These are phyloP conservation scores for Drosophila seclusa DNA, from an alignment of 2,888 invertebrate species.

Conservation along the genomic window DNA sequence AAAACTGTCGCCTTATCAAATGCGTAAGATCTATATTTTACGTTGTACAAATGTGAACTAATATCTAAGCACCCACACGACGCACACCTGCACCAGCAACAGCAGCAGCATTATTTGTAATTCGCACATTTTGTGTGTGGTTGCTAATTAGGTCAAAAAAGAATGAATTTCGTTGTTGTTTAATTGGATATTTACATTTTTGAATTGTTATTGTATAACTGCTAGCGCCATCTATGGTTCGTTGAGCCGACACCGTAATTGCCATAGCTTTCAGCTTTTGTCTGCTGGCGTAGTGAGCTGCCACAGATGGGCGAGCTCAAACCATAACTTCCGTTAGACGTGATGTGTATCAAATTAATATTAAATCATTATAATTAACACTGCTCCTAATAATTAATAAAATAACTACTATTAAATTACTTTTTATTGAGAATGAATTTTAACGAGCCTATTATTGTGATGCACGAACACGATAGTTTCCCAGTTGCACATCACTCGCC, in stretches of 20 bases:
- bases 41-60: constrained; percentile 35
- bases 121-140: constrained; percentile 41
- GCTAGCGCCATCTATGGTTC: constrained; percentile 38
- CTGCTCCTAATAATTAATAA: neutral
- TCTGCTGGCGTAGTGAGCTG: neutral
- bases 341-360: neutral
- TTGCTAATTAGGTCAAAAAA: constrained; percentile 46
- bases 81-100: constrained; percentile 2
- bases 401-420: neutral
- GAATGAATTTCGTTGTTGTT: constrained; percentile 33
- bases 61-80: constrained; percentile 69
- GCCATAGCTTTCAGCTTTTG: constrained; percentile 9
- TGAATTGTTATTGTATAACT: constrained; percentile 8
- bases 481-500: neutral
- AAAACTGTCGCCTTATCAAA: constrained; percentile 48
- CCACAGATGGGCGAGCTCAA: neutral
- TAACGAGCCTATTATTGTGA: neutral
- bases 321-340: neutral
- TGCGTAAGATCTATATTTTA: constrained; percentile 35
- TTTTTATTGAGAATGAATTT: neutral
- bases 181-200: constrained; percentile 14
- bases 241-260: neutral
- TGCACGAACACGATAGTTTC: neutral
- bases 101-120: constrained; percentile 11
- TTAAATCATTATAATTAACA: neutral